Evolutionary conservation across 2,888 invertebrate genomes (phyloP).

Genomic region (Caprella mutica): DNA sequence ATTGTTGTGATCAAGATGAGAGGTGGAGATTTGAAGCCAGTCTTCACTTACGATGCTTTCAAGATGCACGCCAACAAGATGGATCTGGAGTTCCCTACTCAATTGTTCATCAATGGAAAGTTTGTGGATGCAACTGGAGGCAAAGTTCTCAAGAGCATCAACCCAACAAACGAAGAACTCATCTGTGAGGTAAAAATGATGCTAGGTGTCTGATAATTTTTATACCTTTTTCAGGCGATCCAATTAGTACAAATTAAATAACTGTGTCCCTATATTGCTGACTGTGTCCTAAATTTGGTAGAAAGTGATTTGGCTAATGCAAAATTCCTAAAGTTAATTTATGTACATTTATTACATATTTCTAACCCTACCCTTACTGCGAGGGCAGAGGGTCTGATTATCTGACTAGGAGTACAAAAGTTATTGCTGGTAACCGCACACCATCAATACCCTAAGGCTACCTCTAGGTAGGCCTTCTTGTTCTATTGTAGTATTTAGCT

Average conservation of each 20-base stretch:
- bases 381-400: no score
- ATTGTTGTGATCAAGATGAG: slow-evolving; percentile 22
- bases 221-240: background rate
- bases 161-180: slow-evolving; percentile 72
- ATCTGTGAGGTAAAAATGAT: slow-evolving; percentile 53
- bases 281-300: no score
- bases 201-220: background rate
- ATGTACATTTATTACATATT: no score
- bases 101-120: slow-evolving; percentile 80
- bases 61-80: slow-evolving; percentile 69
- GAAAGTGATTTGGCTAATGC: no score
- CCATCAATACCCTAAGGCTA: no score
- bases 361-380: no score
- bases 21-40: slow-evolving; percentile 30
- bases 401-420: no score
- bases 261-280: no score
- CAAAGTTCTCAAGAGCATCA: slow-evolving; percentile 54
- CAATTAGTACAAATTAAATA: background rate
- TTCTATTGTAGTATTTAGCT: no score
- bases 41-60: slow-evolving; percentile 55
- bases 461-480: no score
- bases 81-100: slow-evolving; percentile 72
- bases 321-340: no score
- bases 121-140: slow-evolving; percentile 64
- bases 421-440: no score